These are phyloP conservation scores for Microtus montanus DNA, from an alignment of 2,113 vertebrate species.

Conservation along the genomic window DNA sequence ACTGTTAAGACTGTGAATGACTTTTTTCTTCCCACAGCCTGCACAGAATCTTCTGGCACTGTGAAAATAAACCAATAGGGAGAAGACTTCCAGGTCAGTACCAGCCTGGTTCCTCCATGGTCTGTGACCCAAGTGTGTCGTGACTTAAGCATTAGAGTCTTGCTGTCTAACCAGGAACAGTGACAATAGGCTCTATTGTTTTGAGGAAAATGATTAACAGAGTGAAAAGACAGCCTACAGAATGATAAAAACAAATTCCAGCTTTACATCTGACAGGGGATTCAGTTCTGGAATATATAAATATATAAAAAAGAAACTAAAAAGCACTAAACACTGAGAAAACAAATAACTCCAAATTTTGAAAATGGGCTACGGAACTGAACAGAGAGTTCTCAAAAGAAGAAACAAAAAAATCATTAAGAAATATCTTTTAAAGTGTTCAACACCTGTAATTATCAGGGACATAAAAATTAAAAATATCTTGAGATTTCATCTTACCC, in stretches of 20 bases:
- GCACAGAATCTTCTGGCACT: not conserved
- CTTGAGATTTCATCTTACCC: not conserved
- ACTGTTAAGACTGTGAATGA: not conserved
- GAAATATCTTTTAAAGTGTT: not conserved
- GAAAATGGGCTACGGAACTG: not conserved
- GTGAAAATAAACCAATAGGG: not conserved
- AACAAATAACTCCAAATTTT: not conserved
- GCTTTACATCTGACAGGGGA: not conserved
- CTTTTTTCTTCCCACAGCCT: not conserved
- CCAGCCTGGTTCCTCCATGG: not conserved
- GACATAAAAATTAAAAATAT: not conserved
- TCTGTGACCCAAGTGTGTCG: not conserved
- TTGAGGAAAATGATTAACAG: not conserved
- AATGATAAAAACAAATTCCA: not conserved
- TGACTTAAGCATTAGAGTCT: not conserved
- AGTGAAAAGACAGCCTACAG: not conserved
- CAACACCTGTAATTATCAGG: not conserved
- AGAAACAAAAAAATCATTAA: not conserved
- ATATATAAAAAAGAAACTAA: not conserved
- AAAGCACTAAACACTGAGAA: not conserved
- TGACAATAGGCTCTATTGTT: not conserved
- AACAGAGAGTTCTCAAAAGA: not conserved
- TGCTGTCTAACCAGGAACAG: too few relatives aligned
- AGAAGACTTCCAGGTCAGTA: not conserved
- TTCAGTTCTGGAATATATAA: not conserved